phyloP scores from a whole-genome alignment of 1,140 invertebrate genomes.

The Steinernema feltiae region DNA sequence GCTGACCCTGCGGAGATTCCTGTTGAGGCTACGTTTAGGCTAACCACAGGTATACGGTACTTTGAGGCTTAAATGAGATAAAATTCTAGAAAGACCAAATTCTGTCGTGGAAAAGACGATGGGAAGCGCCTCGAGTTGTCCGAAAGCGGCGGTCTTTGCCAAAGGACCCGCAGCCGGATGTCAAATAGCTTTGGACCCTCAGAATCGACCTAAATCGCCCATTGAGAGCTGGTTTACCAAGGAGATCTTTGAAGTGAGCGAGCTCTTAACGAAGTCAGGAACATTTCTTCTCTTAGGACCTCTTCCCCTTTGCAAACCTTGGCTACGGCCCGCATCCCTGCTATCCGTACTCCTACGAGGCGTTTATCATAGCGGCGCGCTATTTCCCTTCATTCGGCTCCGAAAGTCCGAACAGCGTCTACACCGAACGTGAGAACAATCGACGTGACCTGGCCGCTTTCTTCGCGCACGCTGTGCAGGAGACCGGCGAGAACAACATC shows the following conservation, averaged over 20 bases:
- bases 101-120: background rate
- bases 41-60: background rate
- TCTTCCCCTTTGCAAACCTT: conserved; percentile 53
- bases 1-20: background rate
- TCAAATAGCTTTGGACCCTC: conserved; percentile 35
- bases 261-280: background rate
- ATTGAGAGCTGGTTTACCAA: conserved; percentile 42
- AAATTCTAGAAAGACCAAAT: background rate
- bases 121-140: conserved; percentile 17
- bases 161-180: conserved; percentile 29
- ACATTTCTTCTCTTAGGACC: conserved; percentile 38
- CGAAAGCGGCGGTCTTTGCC: conserved; percentile 22
- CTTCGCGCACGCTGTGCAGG: conserved; percentile 41
- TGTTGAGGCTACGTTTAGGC: background rate
- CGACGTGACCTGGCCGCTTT: conserved; percentile 38
- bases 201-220: conserved; percentile 32
- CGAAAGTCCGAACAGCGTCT: conserved; percentile 25
- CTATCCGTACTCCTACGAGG: conserved; percentile 53
- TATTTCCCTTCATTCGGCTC: conserved; percentile 56
- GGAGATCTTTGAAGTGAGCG: conserved; percentile 40
- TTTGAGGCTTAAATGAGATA: background rate
- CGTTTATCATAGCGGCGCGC: conserved; percentile 53
- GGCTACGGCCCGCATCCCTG: conserved; percentile 50
- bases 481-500: conserved; percentile 42
- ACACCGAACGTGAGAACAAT: conserved; percentile 31